These are phyloP conservation scores for Sarcophaga rosellei DNA, from an alignment of 2,888 invertebrate species.

Conservation along the genomic window DNA sequence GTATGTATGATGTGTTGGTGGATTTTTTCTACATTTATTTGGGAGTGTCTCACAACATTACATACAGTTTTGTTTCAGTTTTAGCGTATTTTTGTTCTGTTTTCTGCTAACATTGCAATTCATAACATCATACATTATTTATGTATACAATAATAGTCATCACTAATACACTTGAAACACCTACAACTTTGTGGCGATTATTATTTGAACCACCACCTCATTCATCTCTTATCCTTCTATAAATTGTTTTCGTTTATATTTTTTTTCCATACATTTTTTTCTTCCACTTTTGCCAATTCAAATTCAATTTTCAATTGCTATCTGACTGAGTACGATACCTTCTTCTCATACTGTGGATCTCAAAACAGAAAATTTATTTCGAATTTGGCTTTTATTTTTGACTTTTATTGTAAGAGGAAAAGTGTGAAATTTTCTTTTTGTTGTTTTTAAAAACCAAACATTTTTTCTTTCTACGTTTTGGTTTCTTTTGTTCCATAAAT, in stretches of 20 bases:
- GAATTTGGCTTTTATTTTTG: too few relatives aligned
- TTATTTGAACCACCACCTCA: background rate
- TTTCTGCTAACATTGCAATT: constrained; percentile 3
- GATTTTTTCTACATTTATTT: constrained; percentile 30
- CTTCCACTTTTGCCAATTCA: too few relatives aligned
- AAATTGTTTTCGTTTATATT: background rate
- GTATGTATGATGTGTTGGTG: constrained; percentile 7
- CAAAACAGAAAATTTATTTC: too few relatives aligned
- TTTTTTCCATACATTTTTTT: background rate
- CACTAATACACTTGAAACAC: too few relatives aligned
- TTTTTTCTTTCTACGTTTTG: constrained; percentile 20
- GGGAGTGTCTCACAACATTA: constrained; percentile 43
- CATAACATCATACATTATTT: background rate
- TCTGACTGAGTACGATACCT: too few relatives aligned
- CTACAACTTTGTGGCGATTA: too few relatives aligned
- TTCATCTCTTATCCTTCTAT: background rate
- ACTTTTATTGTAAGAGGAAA: background rate
- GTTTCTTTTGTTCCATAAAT: constrained; percentile 61
- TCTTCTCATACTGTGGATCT: too few relatives aligned
- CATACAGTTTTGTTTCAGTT: constrained; percentile 16
- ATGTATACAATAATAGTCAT: too few relatives aligned
- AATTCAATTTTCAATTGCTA: too few relatives aligned
- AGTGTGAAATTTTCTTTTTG: background rate
- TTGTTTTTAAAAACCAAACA: constrained; percentile 19
- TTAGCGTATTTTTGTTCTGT: background rate